Conservation (phyloP, 1,140 invertebrate genomes). For the Nylanderia fulva region DNA sequence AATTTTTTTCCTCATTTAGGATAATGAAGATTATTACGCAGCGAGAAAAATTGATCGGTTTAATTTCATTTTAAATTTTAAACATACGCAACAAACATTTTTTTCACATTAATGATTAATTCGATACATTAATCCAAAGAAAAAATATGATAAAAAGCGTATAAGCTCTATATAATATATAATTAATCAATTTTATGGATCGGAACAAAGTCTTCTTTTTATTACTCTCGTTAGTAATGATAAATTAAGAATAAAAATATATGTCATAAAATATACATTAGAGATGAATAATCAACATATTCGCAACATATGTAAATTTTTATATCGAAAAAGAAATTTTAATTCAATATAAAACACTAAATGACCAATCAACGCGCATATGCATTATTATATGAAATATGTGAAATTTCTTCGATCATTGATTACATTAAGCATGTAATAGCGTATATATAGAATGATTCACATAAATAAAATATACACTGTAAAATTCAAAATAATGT, state of each 20-base stretch:
- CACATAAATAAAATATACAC: constrained; percentile 50
- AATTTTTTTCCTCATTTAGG: neutral
- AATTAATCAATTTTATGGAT: neutral
- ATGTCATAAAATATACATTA: neutral
- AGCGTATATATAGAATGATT: neutral
- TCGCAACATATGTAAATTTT: constrained; percentile 9
- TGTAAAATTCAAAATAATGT: constrained; percentile 34
- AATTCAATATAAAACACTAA: neutral
- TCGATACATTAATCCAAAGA: neutral
- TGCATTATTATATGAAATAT: constrained; percentile 26
- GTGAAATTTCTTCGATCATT: constrained; percentile 36
- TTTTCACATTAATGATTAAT: neutral
- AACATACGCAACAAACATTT: neutral
- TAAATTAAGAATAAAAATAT: neutral
- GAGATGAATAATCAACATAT: neutral
- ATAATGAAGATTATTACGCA: neutral
- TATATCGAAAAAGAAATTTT: constrained; percentile 11
- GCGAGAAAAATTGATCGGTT: constrained; percentile 7
- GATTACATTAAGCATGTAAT: constrained; percentile 45
- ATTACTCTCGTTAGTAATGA: neutral
- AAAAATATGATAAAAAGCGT: neutral
- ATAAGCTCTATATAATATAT: neutral
- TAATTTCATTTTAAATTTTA: constrained; percentile 7
- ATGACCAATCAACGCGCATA: neutral
- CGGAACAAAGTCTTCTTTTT: neutral